Base-by-base conservation (phyloP, 30 jellyfish, hydroid and myxozoan species). In the Aurelia sp. region DNA sequence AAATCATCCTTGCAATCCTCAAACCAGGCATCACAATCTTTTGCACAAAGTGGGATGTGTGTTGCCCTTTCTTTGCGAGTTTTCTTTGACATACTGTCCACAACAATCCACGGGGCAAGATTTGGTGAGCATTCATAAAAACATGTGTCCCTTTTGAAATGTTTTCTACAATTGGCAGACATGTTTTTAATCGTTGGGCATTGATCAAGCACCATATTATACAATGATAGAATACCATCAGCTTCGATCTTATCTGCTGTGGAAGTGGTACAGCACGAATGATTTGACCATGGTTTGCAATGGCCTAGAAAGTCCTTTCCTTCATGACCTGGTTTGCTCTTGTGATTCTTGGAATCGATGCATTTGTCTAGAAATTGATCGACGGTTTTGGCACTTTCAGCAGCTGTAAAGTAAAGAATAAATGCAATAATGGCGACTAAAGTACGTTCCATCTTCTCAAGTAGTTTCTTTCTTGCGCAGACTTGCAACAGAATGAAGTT, bases 101-200 rank as follows among this genome's bases (percentile, higher is more conserved):
- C 82, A 19, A 78, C 93, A 64, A 94, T 85, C 99, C 99, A 95
- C 17, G 99, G 99, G 27, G 97, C 91, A 1, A 95, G 75, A 61
- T 76, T 95, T 18, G 99, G 98, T 0, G 98, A 90, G 72, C 99
- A 95, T 72, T 95, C 98, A 81, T 90, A 95, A 65, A 95, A 91
- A 70, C 99, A 95, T 7, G 98, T 90, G 85, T 95, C 98, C 20
- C 68, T 82, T 74, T 84, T 73, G 84, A 95, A 95, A 75, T 95
- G 98, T 35, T 59, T 72, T 30, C 88, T 78, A 88, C 99, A 95
- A 63, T 86, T 91, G 13, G 22, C 91, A 8, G 99, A 95, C 92
- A 95, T 76, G 75, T 72, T 85, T 50, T 85, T 86, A 15, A 74
- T 69, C 8, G 90, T 60, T 0, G 99, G 99, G 85, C 99, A 95